Evolutionary conservation across 2,888 invertebrate species (phyloP), one percentile per base, ranked within the genome.

Genomic region (Scaptomyza tumidula): DNA sequence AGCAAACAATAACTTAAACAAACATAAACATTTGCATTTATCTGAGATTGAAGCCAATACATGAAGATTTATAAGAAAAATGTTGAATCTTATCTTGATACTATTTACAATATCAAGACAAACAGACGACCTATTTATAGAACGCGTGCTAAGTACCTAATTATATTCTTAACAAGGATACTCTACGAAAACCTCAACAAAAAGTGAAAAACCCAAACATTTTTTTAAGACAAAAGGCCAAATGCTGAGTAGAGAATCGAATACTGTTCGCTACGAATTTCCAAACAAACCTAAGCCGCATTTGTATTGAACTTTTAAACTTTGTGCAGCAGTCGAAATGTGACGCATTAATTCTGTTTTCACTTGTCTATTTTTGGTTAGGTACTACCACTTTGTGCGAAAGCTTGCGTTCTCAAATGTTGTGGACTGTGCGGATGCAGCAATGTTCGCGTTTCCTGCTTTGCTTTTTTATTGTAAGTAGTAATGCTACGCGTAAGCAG

Each of bases 271-370:
- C 31, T 9, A 31, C 31, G n/a, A 10, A 10, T 1, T 53, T 37
- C n/a, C n/a, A n/a, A n/a, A n/a, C n/a, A n/a, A n/a, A 61, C 52
- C 39, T 43, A 54, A 19, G 54, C 49, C 52, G n/a, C 6, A 57
- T 73, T 72, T 72, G 75, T 81, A 81, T 86, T 76, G 85, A 84
- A 78, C 86, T 76, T 84, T 78, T 78, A 81, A 79, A 69, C 79
- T 71, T 71, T 79, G 69, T 74, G 71, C 72, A 75, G 57, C 52
- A 63, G 44, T 49, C 64, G 56, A 70, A 73, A 75, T 75, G 70
- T 72, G 66, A 59, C 68, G 71, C 75, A 78, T 74, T 80, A 87
- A 87, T 86, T 78, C 71, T 11, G 37, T 11, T 44, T 2, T 52
- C 35, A 39, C 33, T 11, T 37, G 75, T 70, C 71, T 75, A 79